These are phyloP conservation scores for Graptemys geographica DNA, from an alignment of 2,797 vertebrate species.

Conservation along the genomic window DNA sequence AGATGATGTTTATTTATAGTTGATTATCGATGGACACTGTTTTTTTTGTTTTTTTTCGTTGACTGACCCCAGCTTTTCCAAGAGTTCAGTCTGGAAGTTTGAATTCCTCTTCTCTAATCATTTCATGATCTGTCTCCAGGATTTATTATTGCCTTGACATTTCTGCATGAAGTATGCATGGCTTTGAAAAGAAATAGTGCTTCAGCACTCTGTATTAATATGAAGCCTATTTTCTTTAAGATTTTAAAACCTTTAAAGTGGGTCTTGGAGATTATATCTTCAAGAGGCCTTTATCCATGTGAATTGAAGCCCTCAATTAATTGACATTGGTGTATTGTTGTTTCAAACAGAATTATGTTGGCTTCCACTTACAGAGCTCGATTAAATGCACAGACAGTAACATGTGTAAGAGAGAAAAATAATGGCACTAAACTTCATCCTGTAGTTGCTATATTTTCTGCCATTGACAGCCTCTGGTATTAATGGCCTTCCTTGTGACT, in stretches of 20 bases:
- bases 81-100: constrained; percentile 41
- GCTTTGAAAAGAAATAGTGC: constrained; percentile 54
- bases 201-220: constrained; percentile 9
- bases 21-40: constrained; percentile 7
- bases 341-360: neutral
- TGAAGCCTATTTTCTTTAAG: constrained; percentile 46
- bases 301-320: constrained; percentile 3
- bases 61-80: constrained; percentile 57
- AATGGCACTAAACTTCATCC: neutral
- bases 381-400: neutral
- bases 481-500: neutral
- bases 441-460: constrained; percentile 9
- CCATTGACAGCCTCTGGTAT: neutral
- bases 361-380: neutral
- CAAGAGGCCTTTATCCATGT: constrained; percentile 26
- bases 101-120: neutral
- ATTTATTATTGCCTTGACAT: constrained; percentile 45
- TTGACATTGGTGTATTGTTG: neutral
- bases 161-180: constrained; percentile 39
- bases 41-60: constrained; percentile 5
- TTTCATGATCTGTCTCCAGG: constrained; percentile 8
- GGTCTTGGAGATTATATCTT: constrained; percentile 20
- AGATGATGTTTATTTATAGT: constrained; percentile 46
- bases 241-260: constrained; percentile 13
- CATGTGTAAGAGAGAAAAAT: constrained; percentile 1